These are phyloP conservation scores for Anguilla marmorata DNA, from an alignment of 2,797 vertebrate genomes.

Conservation along the genomic window DNA sequence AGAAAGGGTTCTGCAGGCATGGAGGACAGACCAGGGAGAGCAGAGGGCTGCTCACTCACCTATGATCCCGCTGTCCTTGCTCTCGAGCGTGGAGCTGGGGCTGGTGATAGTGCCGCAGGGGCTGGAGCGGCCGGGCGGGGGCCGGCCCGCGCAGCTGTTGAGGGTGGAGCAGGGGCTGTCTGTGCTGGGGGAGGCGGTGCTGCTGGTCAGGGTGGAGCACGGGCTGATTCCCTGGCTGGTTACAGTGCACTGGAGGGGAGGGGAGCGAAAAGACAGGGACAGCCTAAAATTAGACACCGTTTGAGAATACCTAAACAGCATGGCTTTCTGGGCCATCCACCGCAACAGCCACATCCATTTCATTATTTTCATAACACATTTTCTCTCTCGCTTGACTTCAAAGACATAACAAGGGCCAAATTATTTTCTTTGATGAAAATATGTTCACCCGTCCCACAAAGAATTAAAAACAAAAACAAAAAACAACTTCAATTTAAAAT, in stretches of 20 bases:
- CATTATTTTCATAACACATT: constrained; percentile 40
- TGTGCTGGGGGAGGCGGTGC: constrained; percentile 91
- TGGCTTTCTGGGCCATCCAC: constrained; percentile 31
- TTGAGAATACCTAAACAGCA: constrained; percentile 42
- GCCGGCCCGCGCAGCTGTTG: constrained; percentile 83
- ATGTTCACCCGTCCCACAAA: background rate
- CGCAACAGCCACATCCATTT: constrained; percentile 44
- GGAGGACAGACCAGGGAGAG: background rate
- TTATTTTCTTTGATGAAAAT: background rate
- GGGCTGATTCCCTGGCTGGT: constrained; percentile 90
- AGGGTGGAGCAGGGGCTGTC: constrained; percentile 86
- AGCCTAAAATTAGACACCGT: constrained; percentile 37
- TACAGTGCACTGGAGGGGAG: constrained; percentile 72
- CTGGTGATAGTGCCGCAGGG: constrained; percentile 92
- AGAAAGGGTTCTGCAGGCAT: background rate
- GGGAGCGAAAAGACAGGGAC: background rate
- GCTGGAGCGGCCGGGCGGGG: constrained; percentile 76
- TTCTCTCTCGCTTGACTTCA: constrained; percentile 35
- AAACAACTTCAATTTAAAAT: background rate
- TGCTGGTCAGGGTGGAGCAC: constrained; percentile 95
- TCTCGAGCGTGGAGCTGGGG: constrained; percentile 97
- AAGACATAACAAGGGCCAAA: constrained; percentile 17
- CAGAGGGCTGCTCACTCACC: constrained; percentile 66
- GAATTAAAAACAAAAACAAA: background rate
- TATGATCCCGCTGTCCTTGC: constrained; percentile 99